Percentiles rank a stretch among this genome's conserved stretches.
Evolutionary conservation across 2,888 invertebrate genomes (phyloP).

Genomic region (Agonopterix heracliana): DNA sequence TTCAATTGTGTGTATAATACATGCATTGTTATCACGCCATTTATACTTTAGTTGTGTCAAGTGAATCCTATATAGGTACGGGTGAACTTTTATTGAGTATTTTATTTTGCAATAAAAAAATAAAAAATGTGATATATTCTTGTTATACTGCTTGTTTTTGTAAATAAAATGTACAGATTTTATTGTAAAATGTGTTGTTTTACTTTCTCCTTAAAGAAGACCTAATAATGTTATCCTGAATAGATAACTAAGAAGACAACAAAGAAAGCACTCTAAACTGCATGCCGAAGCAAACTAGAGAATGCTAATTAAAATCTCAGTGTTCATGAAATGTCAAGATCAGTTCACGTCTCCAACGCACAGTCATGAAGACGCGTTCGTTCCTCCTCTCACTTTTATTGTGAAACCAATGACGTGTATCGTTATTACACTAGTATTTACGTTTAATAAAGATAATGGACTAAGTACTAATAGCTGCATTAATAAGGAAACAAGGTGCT

Average conservation of each 20-base stretch:
- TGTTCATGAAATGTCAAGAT: constrained; percentile 57
- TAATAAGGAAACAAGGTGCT: too few species aligned
- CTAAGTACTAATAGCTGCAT: too few species aligned
- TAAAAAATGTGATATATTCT: too few species aligned
- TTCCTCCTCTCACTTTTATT: constrained; percentile 53
- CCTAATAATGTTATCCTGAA: too few species aligned
- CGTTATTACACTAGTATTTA: background rate
- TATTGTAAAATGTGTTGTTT: too few species aligned
- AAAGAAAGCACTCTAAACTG: constrained; percentile 22
- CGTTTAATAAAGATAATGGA: background rate
- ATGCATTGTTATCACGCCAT: background rate
- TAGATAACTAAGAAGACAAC: too few species aligned
- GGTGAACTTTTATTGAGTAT: constrained; percentile 6
- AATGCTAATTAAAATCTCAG: constrained; percentile 37
- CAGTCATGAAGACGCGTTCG: constrained; percentile 28
- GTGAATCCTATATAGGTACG: constrained; percentile 10
- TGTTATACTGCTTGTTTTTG: too few species aligned
- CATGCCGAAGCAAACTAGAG: constrained; percentile 15
- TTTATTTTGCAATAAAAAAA: too few species aligned
- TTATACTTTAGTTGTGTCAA: constrained; percentile 3
- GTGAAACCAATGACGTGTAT: constrained; percentile 31
- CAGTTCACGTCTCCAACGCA: constrained; percentile 34
- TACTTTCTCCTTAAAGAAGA: too few species aligned
- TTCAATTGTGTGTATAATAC: background rate
- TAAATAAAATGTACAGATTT: too few species aligned